Evolutionary conservation across 2,113 vertebrate genomes (phyloP).

Genomic region (Orthonyx spaldingii): DNA sequence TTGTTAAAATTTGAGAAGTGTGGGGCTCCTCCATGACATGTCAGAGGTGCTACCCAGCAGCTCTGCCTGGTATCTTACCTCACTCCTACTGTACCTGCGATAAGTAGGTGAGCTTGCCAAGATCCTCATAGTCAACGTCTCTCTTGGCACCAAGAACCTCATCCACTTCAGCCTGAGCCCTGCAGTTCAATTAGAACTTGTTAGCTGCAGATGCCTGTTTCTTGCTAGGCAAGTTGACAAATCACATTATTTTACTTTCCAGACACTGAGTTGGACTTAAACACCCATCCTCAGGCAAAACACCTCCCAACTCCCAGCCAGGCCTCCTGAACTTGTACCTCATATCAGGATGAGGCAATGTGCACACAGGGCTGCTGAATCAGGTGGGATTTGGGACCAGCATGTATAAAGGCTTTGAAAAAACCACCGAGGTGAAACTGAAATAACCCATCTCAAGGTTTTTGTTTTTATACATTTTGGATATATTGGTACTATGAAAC

Average conservation of each 20-base stretch:
- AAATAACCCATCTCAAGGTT: neutral
- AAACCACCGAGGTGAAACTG: neutral
- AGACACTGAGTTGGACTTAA: neutral
- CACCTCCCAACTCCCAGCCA: neutral
- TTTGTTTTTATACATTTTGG: neutral
- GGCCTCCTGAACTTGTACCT: neutral
- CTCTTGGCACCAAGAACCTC: conserved; percentile 86
- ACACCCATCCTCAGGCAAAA: neutral
- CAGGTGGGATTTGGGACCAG: neutral
- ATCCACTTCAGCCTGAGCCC: conserved; percentile 82
- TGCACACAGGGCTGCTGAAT: neutral
- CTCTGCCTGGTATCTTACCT: neutral
- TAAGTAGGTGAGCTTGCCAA: conserved; percentile 83
- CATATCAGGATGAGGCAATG: neutral
- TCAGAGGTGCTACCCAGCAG: neutral
- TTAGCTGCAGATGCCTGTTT: neutral
- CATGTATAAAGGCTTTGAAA: neutral
- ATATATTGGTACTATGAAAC: neutral
- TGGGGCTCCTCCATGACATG: neutral
- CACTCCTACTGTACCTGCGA: conserved; percentile 76
- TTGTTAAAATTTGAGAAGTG: neutral
- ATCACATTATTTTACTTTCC: neutral
- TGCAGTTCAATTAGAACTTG: conserved; percentile 34
- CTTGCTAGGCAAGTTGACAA: neutral
- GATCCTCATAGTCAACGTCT: conserved; percentile 83